Evolutionary conservation across 2,888 invertebrate genomes (phyloP), one percentile per base, ranked within the genome.

Genomic region (Brachypterus glaber): DNA sequence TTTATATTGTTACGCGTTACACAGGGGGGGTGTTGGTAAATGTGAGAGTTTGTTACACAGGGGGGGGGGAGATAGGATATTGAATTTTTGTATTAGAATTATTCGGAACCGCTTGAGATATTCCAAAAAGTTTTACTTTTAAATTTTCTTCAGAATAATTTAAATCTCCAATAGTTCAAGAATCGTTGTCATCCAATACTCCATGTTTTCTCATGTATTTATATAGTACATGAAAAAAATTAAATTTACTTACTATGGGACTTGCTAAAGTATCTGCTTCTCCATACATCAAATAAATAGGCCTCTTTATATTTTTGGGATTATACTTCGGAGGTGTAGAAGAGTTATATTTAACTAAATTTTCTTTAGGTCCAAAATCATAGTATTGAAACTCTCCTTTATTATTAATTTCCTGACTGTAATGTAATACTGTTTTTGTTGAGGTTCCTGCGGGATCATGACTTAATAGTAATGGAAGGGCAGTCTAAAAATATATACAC

Each of bases 371-470:
- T 0, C 85, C 85, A 49, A 77, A 82, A 58, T 88, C 83, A 48
- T 73, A 87, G 54, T 72, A 72, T 48, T 74, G 73, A 51, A 83
- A 83, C 35, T 68, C 65, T 2, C 52, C 54, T 12, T 46, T 30
- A 12, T 41, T 26, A 30, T 47, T 49, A 17, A 55, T 52, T 39
- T 52, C 51, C 16, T 51, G 50, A 7, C 72, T 73, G 48, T 72
- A 82, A 58, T 88, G 87, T 1, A 79, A 58, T 5, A 86, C 51
- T 1, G 82, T 79, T 59, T 76, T 79, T 0, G 77, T 73, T 0
- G 85, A 85, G 0, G 80, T 76, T 0, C 85, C 85, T 1, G 84
- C 82, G 0, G 87, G 85, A 1, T 72, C 68, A 45, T 84, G 82
- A 3, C 69, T 68, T 27, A 83, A 55, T 42, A 87, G 77, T 1